Evolutionary conservation across 1,140 invertebrate species (phyloP), one percentile per base, ranked within the genome.

Genomic region (Macrobrachium rosenbergii): DNA sequence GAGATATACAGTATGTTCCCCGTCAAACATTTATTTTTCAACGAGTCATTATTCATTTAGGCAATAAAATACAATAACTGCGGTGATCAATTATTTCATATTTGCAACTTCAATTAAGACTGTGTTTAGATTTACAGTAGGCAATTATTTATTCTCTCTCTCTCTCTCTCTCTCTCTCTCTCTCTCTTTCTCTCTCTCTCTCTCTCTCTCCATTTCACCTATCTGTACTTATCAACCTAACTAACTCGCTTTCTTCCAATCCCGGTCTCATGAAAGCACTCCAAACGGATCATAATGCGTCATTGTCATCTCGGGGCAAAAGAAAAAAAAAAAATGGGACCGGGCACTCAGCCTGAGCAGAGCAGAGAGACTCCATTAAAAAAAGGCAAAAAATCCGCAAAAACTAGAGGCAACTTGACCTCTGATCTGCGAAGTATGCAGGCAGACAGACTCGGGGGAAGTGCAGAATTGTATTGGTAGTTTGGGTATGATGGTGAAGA

Each of bases 111-210:
- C 2, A 28, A 21, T 28, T 16, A 10, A 21, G 23, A 10, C 17
- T 10, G n/a, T 16, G 7, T 16, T n/a, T 67, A 0, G 8, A 21
- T 16, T 8, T 67, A 10, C 23, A 10, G 10, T n/a, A 12, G n/a
- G n/a, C 17, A n/a, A 10, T 28, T 19, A 16, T 16, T 14, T 16
- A 10, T 5, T 28, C n/a, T 67, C 64, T 67, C 23, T 28, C 52
- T 78, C 52, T 78, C 76, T 77, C 76, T 59, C 14, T 62, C 37
- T 62, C 58, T 19, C 77, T 81, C 60, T 19, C 60, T 81, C 60
- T 37, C 52, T 80, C 52, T 37, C 60, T 37, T 16, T 80, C 52
- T 37, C 60, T 80, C 78, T 37, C 60, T 45, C 23, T 60, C 8
- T 75, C 37, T 43, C 69, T 73, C 21, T n/a, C 6, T 5, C 17